Percentiles rank a stretch among this genome's conserved stretches.
phyloP scores from a whole-genome alignment of 2,888 invertebrate genomes.

The Thymelicus lineola region DNA sequence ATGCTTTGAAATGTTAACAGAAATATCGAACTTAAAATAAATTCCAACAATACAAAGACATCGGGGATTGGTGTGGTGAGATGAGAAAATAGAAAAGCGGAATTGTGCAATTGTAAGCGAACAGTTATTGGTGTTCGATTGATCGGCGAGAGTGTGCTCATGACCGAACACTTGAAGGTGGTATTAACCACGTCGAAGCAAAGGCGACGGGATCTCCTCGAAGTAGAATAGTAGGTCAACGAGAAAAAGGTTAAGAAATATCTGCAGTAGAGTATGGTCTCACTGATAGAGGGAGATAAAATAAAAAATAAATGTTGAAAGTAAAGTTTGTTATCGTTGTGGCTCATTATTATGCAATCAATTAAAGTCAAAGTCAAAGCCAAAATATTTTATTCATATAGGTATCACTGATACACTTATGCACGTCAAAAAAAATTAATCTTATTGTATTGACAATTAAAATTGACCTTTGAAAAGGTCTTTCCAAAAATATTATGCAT shows the following conservation, averaged over 20 bases:
- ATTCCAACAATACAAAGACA: no score
- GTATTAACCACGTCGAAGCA: constrained; percentile 5
- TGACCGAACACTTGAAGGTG: not conserved
- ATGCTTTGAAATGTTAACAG: no score
- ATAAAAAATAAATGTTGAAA: not conserved
- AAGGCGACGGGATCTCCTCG: constrained; percentile 1
- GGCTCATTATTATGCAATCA: no score
- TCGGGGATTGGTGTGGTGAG: not conserved
- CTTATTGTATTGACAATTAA: no score
- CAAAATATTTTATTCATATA: no score
- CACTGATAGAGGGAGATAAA: not conserved
- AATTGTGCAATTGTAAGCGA: constrained; percentile 11
- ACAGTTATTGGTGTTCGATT: constrained; percentile 23
- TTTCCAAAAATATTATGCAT: no score
- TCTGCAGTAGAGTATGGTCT: not conserved
- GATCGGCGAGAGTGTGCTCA: not conserved
- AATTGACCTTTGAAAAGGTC: no score
- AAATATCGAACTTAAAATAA: no score
- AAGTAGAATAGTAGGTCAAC: constrained; percentile 25
- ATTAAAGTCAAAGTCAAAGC: no score
- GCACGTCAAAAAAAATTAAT: no score
- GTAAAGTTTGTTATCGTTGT: not conserved
- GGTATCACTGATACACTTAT: no score
- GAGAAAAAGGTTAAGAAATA: constrained; percentile 14
- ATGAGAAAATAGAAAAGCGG: constrained; percentile 15